A percentile compares a stretch with the other conserved stretches of the same genome.
Evolutionary conservation across 2,888 invertebrate species (phyloP).

Genomic region (Diabrotica balteata): DNA sequence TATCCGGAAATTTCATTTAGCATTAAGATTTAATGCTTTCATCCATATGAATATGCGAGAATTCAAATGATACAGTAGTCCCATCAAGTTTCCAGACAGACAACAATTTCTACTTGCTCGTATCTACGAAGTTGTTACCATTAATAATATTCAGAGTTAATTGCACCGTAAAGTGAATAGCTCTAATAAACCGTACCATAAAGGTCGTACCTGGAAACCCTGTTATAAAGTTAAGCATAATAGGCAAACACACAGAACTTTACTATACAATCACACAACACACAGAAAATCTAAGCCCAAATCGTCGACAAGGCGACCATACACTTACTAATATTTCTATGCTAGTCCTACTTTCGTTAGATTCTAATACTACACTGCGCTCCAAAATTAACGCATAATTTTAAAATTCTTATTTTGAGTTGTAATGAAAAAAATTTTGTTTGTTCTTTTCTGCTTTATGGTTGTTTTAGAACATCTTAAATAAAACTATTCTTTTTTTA

Average conservation of each 20-base stretch:
- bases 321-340: background rate
- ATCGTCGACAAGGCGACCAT: background rate
- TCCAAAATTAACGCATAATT: too few relatives aligned
- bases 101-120: background rate
- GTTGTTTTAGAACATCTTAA: too few relatives aligned
- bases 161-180: conserved; percentile 13
- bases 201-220: conserved; percentile 9
- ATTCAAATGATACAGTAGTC: background rate
- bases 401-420: too few relatives aligned
- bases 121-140: background rate
- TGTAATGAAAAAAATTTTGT: too few relatives aligned
- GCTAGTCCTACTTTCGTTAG: too few relatives aligned
- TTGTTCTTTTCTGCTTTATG: too few relatives aligned
- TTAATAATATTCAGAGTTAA: conserved; percentile 15
- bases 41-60: background rate
- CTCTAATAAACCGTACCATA: conserved; percentile 12
- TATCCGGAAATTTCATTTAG: background rate
- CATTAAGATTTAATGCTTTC: conserved; percentile 1
- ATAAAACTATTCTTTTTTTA: too few relatives aligned
- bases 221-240: conserved; percentile 12
- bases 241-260: conserved; percentile 3
- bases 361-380: too few relatives aligned
- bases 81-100: background rate
- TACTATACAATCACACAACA: conserved; percentile 6
- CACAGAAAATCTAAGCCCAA: background rate